Percentiles rank a stretch among this genome's conserved stretches.
Evolutionary conservation across 2,888 invertebrate species (phyloP).

Genomic region (Stramonita haemastoma): DNA sequence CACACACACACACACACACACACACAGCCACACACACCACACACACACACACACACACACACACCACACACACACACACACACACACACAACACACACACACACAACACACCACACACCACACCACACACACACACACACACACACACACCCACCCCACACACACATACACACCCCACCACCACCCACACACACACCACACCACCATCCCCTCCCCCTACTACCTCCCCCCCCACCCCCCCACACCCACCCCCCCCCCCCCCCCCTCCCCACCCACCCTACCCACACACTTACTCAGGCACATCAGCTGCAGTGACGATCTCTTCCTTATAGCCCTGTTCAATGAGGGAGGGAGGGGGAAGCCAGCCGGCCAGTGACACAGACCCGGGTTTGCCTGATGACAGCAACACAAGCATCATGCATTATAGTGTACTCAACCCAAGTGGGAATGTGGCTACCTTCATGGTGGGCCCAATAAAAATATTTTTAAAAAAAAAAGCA

Average conservation of each 20-base stretch:
- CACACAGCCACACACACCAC: background rate
- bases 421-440: no score
- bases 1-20: background rate
- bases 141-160: background rate
- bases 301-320: background rate
- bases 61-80: background rate
- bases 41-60: background rate
- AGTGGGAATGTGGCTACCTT: no score
- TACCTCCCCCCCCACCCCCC: no score
- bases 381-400: conserved; percentile 4
- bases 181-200: background rate
- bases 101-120: background rate
- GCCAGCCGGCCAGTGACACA: conserved; percentile 1
- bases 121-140: background rate
- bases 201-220: no score
- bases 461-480: no score
- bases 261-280: no score
- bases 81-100: background rate
- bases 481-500: no score
- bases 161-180: background rate
- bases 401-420: no score
- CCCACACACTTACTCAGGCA: background rate
- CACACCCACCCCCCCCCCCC: background rate
- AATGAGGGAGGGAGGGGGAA: background rate
- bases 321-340: background rate